phyloP scores from a whole-genome alignment of 2,888 invertebrate species.

The Lithophane ornitopus region DNA sequence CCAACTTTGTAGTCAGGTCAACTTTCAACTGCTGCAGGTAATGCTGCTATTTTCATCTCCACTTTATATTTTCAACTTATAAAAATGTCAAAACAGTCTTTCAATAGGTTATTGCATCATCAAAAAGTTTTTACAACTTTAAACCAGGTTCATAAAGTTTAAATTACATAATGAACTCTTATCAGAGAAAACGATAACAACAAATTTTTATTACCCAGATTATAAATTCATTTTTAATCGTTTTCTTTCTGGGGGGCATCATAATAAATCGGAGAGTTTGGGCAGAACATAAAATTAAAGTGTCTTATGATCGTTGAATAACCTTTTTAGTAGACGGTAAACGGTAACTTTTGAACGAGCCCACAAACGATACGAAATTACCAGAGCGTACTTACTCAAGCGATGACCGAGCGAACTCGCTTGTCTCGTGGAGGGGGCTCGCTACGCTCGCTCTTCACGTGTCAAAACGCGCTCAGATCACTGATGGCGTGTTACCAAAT shows the following conservation, averaged over 20 bases:
- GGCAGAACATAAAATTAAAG: neutral
- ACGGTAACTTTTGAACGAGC: neutral
- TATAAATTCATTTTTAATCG: constrained; percentile 2
- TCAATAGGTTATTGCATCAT: neutral
- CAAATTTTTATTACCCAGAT: neutral
- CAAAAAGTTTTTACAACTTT: constrained; percentile 5
- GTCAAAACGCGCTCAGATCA: neutral
- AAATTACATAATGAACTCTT: constrained; percentile 10
- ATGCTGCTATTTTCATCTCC: neutral
- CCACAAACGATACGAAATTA: neutral
- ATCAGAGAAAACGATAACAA: constrained; percentile 1
- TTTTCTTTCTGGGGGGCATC: neutral
- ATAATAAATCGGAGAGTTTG: constrained; percentile 3
- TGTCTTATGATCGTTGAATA: neutral
- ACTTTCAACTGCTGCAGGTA: neutral
- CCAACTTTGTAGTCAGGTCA: too few species aligned
- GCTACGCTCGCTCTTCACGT: neutral
- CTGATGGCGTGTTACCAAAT: too few species aligned
- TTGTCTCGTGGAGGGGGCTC: neutral
- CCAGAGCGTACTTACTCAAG: neutral
- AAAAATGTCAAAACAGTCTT: neutral
- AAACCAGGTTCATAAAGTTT: constrained; percentile 15
- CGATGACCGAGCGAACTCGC: neutral
- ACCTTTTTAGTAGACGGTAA: neutral
- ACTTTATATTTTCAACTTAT: neutral